A percentile compares a stretch with the other conserved stretches of the same genome.
Evolutionary conservation across 2,113 vertebrate genomes (phyloP).

Genomic region (Elephantulus edwardii): DNA sequence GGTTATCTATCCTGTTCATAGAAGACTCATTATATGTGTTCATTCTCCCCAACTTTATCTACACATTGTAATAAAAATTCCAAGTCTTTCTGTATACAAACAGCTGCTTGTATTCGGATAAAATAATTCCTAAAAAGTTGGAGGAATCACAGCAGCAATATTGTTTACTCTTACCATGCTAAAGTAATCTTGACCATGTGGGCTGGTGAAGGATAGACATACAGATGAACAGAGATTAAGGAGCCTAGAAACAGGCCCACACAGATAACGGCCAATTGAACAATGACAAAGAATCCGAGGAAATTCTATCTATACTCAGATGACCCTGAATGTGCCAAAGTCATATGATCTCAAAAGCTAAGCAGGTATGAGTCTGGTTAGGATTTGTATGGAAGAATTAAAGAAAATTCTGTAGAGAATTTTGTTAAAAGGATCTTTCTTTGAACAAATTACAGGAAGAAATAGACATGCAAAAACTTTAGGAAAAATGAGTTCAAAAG

Average conservation of each 20-base stretch:
- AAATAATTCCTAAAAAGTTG: conserved; percentile 17
- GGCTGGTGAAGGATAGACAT: not conserved
- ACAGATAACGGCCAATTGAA: not conserved
- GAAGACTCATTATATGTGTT: not conserved
- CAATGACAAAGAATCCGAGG: not conserved
- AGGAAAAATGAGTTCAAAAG: not conserved
- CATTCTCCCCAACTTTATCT: not conserved
- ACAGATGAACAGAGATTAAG: not conserved
- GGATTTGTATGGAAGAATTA: not conserved
- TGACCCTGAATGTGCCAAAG: too few relatives aligned
- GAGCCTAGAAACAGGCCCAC: not conserved
- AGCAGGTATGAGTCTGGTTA: too few relatives aligned
- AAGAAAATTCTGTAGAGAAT: not conserved
- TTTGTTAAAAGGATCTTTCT: not conserved
- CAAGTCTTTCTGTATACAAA: not conserved
- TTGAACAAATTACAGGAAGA: not conserved
- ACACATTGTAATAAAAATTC: not conserved
- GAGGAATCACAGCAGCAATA: not conserved
- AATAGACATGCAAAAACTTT: not conserved
- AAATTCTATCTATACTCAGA: too few relatives aligned
- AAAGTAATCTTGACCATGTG: not conserved
- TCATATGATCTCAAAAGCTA: too few relatives aligned
- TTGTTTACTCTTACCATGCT: not conserved
- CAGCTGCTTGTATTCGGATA: not conserved
- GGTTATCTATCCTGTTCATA: not conserved